These are phyloP conservation scores for Chaetodon auriga DNA, from an alignment of 2,113 vertebrate genomes.

Conservation along the genomic window DNA sequence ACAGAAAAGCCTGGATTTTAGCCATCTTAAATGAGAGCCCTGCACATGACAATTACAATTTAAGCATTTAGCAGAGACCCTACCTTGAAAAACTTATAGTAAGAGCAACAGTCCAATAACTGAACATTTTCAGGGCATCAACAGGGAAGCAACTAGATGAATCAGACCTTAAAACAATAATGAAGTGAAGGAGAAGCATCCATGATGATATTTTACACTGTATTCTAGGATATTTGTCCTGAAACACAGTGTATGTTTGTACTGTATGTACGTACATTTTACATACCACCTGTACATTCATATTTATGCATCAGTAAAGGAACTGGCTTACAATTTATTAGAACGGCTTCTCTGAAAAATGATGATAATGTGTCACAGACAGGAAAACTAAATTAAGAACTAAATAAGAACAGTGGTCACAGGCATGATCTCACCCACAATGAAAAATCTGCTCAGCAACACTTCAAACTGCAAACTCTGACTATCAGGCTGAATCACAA, in stretches of 20 bases:
- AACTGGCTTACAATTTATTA: too few species aligned
- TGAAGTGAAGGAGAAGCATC: not conserved
- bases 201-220: not conserved
- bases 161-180: not conserved
- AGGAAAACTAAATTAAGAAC: not conserved
- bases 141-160: not conserved
- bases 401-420: not conserved
- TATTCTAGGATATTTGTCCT: too few species aligned
- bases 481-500: not conserved
- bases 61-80: constrained; percentile 7
- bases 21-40: not conserved
- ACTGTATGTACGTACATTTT: not conserved
- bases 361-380: not conserved
- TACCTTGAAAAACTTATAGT: not conserved
- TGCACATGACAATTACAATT: not conserved
- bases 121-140: not conserved
- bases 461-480: not conserved
- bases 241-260: not conserved
- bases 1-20: constrained; percentile 2
- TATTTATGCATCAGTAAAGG: not conserved
- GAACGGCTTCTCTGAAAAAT: not conserved
- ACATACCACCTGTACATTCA: not conserved
- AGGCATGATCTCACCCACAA: not conserved
- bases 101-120: not conserved
- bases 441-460: not conserved